These are phyloP conservation scores for Rhabdomys pumilio DNA, from an alignment of 2,797 vertebrate genomes.

Conservation along the genomic window DNA sequence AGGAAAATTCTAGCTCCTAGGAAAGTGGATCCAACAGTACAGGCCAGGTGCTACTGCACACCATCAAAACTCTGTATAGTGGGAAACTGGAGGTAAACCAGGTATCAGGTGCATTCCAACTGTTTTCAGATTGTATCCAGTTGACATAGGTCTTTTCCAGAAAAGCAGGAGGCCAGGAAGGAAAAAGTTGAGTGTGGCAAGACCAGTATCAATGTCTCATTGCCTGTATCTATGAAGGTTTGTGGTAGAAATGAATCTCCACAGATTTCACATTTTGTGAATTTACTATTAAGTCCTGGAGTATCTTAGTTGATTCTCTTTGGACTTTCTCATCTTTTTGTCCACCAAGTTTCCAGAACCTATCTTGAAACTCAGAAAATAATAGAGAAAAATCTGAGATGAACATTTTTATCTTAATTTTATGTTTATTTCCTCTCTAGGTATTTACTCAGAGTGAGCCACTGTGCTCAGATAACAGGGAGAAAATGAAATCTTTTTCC, in stretches of 20 bases:
- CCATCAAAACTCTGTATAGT: background rate
- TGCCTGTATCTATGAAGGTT: background rate
- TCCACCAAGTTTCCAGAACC: background rate
- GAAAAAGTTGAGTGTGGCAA: background rate
- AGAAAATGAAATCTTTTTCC: background rate
- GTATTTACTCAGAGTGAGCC: slow-evolving; percentile 29
- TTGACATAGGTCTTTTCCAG: background rate
- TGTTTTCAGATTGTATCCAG: background rate
- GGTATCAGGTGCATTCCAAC: rapidly evolving
- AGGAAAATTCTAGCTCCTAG: background rate
- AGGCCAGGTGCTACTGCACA: rapidly evolving
- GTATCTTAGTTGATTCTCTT: slow-evolving; percentile 16
- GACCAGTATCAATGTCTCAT: background rate
- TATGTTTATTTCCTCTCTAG: background rate
- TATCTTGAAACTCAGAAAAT: background rate
- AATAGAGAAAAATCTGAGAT: background rate
- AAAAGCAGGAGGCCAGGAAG: background rate
- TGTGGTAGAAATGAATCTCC: background rate
- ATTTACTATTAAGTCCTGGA: background rate
- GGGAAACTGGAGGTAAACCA: background rate
- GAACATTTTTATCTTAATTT: slow-evolving; percentile 27
- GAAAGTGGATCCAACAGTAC: background rate
- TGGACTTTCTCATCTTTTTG: background rate
- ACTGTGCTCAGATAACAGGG: background rate
- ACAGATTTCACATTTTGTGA: background rate